These are phyloP conservation scores for Melanostigma gelatinosum DNA, from an alignment of 2,113 vertebrate genomes.

Conservation along the genomic window DNA sequence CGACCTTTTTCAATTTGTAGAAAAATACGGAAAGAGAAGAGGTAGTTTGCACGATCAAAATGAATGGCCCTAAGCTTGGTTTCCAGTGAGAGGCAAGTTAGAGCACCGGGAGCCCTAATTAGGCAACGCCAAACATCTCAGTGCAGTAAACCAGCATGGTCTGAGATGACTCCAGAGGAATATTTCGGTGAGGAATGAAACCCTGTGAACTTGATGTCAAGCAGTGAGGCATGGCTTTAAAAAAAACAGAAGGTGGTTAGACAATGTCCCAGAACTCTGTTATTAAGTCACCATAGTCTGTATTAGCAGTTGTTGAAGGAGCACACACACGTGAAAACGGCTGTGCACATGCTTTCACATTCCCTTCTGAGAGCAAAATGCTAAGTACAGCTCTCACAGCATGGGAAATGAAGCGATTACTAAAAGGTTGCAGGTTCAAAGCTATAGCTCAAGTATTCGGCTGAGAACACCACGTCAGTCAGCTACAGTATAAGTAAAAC, in stretches of 20 bases:
- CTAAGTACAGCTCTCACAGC: slow-evolving; percentile 21
- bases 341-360: not conserved
- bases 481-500: slow-evolving; percentile 21
- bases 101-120: slow-evolving; percentile 30
- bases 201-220: slow-evolving; percentile 27
- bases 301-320: slow-evolving; percentile 28
- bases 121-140: slow-evolving; percentile 40
- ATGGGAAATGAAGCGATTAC: slow-evolving; percentile 27
- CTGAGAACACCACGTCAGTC: slow-evolving; percentile 27
- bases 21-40: not conserved
- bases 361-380: not conserved
- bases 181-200: slow-evolving; percentile 36
- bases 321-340: slow-evolving; percentile 18
- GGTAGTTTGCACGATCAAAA: slow-evolving; percentile 11
- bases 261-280: slow-evolving; percentile 34
- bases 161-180: slow-evolving; percentile 45
- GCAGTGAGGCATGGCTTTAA: slow-evolving; percentile 23
- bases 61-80: slow-evolving; percentile 9
- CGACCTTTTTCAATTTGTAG: not conserved
- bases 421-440: slow-evolving; percentile 44
- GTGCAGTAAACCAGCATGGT: slow-evolving; percentile 50
- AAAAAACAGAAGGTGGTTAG: slow-evolving; percentile 8
- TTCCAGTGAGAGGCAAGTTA: slow-evolving; percentile 35
- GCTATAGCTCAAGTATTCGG: slow-evolving; percentile 12
- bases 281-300: slow-evolving; percentile 30